These are phyloP conservation scores for Eubasilissa regina DNA, from an alignment of 1,140 invertebrate species.

Conservation along the genomic window DNA sequence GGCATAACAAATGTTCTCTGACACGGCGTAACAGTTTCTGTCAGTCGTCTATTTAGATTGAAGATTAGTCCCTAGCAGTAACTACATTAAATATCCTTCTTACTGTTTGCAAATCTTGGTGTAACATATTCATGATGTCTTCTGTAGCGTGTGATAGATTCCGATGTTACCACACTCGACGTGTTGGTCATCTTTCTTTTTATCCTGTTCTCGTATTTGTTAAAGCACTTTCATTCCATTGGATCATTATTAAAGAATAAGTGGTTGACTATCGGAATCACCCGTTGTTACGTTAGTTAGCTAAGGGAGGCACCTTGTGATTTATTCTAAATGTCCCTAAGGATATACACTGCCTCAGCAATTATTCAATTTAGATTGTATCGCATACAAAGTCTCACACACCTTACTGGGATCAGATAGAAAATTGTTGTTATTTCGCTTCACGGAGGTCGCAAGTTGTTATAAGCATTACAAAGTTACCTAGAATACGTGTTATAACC, in stretches of 20 bases:
- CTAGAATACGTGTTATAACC: not conserved
- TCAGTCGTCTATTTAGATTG: slow-evolving; percentile 2
- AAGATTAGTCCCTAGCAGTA: slow-evolving; percentile 28
- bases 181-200: slow-evolving; percentile 41
- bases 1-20: too few relatives aligned
- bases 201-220: slow-evolving; percentile 15
- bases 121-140: not conserved
- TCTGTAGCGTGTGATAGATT: slow-evolving; percentile 36
- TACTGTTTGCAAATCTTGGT: slow-evolving; percentile 10
- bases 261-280: not conserved
- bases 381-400: not conserved
- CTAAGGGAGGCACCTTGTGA: slow-evolving; percentile 34
- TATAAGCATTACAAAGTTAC: slow-evolving; percentile 21
- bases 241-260: not conserved
- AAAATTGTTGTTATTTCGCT: not conserved
- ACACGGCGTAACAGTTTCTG: slow-evolving; percentile 1
- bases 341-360: slow-evolving; percentile 15
- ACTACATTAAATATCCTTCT: slow-evolving; percentile 5
- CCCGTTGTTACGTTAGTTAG: slow-evolving; percentile 43
- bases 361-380: not conserved
- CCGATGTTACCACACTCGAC: slow-evolving; percentile 20
- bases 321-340: slow-evolving; percentile 10
- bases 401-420: not conserved
- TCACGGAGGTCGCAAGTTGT: slow-evolving; percentile 16
- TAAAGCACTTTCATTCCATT: slow-evolving; percentile 20